A percentile compares a stretch with the other conserved stretches of the same genome.
These are phyloP conservation scores for Pica pica DNA, from an alignment of 2,113 vertebrate genomes.

Conservation along the genomic window DNA sequence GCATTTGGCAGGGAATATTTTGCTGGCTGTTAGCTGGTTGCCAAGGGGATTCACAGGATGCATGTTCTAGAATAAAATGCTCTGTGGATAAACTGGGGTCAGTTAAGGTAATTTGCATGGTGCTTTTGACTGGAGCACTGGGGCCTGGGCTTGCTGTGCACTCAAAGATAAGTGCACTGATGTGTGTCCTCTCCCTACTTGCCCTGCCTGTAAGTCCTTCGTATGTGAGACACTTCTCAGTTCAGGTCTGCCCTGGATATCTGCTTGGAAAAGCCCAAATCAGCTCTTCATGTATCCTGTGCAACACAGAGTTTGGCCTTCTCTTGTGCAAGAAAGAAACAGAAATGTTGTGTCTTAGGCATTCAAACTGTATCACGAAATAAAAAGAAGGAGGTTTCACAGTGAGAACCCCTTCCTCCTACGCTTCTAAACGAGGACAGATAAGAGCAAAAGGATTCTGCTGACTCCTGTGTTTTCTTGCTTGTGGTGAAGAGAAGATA, in stretches of 20 bases:
- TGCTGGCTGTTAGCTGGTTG: slow-evolving; percentile 28
- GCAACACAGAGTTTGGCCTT: neutral
- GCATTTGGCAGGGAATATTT: slow-evolving; percentile 47
- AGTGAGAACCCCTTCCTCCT: neutral
- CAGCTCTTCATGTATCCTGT: neutral
- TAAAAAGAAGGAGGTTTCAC: neutral
- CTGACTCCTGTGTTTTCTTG: neutral
- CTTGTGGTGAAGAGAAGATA: neutral
- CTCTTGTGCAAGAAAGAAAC: neutral
- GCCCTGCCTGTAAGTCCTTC: neutral
- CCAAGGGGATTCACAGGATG: slow-evolving; percentile 41
- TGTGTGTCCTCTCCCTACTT: neutral
- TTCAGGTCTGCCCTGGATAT: neutral
- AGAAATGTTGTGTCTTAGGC: neutral
- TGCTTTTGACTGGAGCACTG: neutral
- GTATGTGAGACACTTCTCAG: neutral
- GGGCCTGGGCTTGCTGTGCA: neutral
- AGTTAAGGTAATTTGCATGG: slow-evolving; percentile 35
- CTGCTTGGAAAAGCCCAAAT: neutral
- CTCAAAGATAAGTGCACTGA: neutral
- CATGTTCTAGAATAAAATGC: slow-evolving; percentile 35
- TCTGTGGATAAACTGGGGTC: slow-evolving; percentile 6
- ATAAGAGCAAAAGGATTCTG: neutral
- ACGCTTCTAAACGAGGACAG: neutral
- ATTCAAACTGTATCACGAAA: neutral